Evolutionary conservation across 2,113 vertebrate genomes (phyloP).

Genomic region (Chamaea fasciata): DNA sequence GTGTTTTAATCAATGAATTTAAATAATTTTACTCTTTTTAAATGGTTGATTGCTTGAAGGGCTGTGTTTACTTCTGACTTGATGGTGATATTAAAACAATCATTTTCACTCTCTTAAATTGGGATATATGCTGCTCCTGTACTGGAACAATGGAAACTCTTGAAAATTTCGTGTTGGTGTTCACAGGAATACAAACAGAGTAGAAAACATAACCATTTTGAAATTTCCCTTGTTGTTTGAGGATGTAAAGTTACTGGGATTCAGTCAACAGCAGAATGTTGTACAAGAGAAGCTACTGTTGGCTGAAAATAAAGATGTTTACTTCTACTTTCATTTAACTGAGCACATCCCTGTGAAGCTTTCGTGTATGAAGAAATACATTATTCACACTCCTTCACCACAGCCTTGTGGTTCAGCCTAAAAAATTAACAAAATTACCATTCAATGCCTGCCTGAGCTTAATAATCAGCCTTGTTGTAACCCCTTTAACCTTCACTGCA

Average conservation of each 20-base stretch:
- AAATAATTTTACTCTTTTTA: not conserved
- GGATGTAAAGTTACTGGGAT: not conserved
- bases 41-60: not conserved
- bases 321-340: slow-evolving; percentile 18
- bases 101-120: not conserved
- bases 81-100: not conserved
- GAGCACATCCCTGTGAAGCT: not conserved
- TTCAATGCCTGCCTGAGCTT: slow-evolving; percentile 11
- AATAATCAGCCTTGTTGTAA: slow-evolving; percentile 49
- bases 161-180: not conserved
- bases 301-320: slow-evolving; percentile 62
- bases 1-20: not conserved
- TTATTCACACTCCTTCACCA: slow-evolving; percentile 45
- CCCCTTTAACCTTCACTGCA: slow-evolving; percentile 19
- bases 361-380: slow-evolving; percentile 63
- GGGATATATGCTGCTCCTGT: not conserved
- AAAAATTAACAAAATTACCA: slow-evolving; percentile 54
- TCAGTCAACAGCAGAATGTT: not conserved
- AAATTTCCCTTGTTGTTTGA: not conserved
- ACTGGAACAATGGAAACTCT: not conserved
- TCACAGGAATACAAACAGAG: not conserved
- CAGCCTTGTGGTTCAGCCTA: slow-evolving; percentile 29
- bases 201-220: not conserved
- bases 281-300: not conserved
- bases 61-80: not conserved